Conservation (phyloP, 92 coral and sea anemone genomes). For the Palythoa grandis region DNA sequence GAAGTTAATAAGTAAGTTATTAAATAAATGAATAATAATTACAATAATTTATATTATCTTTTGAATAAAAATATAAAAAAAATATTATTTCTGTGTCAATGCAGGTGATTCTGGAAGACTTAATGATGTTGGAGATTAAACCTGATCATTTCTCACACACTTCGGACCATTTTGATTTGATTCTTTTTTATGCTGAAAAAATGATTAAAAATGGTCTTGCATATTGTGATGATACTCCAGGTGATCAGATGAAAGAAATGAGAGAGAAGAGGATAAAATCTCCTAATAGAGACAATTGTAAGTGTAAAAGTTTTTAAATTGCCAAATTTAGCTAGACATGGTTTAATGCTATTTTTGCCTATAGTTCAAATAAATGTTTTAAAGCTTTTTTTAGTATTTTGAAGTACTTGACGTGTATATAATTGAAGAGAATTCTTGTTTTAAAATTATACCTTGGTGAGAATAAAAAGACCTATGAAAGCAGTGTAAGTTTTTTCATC, state of each 20-base stretch:
- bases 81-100: neutral
- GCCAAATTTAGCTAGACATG: neutral
- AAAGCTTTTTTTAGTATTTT: too few species aligned
- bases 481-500: too few species aligned
- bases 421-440: too few species aligned
- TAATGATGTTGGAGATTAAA: constrained; percentile 80
- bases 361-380: too few species aligned
- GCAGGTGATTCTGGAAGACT: constrained; percentile 92
- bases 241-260: constrained; percentile 92
- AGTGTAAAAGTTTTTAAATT: constrained; percentile 27
- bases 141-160: constrained; percentile 89
- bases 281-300: constrained; percentile 87
- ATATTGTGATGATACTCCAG: constrained; percentile 90
- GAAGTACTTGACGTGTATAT: too few species aligned
- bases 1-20: too few species aligned
- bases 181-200: constrained; percentile 81
- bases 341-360: neutral
- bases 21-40: too few species aligned
- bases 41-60: too few species aligned
- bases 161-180: constrained; percentile 94
- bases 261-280: constrained; percentile 89
- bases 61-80: neutral
- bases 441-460: too few species aligned
- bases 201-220: constrained; percentile 86
- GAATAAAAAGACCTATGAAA: too few species aligned